Evolutionary conservation across 2,888 invertebrate genomes (phyloP).

Genomic region (Noctua comes): DNA sequence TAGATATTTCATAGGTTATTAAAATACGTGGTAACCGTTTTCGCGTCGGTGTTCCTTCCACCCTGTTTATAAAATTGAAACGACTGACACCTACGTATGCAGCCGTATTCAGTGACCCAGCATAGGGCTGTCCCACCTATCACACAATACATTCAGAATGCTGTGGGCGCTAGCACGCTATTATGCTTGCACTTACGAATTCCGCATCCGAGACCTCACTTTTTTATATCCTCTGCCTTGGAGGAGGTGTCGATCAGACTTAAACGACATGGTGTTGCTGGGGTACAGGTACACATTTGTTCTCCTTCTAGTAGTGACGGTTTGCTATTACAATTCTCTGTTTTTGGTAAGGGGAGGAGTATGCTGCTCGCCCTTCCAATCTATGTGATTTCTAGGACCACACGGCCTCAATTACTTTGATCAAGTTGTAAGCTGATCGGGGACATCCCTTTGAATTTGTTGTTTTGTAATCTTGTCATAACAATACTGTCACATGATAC

Average conservation of each 20-base stretch:
- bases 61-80: no score
- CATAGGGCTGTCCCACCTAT: no score
- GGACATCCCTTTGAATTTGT: background rate
- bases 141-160: no score
- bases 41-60: no score
- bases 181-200: background rate
- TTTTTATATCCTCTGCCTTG: background rate
- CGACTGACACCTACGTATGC: no score
- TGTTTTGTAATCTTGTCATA: background rate
- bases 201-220: background rate
- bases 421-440: background rate
- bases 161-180: no score
- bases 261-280: background rate
- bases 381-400: background rate
- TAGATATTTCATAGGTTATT: no score
- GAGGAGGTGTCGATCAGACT: background rate
- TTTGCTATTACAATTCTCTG: background rate
- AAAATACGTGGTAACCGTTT: no score
- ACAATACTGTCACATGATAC: slow-evolving; percentile 24
- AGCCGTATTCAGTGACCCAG: no score
- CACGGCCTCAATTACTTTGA: slow-evolving; percentile 13
- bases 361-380: background rate
- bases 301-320: background rate
- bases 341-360: background rate
- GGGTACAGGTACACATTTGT: background rate